These are phyloP conservation scores for Pachyramphus minor DNA, from an alignment of 2,113 vertebrate genomes.

Conservation along the genomic window DNA sequence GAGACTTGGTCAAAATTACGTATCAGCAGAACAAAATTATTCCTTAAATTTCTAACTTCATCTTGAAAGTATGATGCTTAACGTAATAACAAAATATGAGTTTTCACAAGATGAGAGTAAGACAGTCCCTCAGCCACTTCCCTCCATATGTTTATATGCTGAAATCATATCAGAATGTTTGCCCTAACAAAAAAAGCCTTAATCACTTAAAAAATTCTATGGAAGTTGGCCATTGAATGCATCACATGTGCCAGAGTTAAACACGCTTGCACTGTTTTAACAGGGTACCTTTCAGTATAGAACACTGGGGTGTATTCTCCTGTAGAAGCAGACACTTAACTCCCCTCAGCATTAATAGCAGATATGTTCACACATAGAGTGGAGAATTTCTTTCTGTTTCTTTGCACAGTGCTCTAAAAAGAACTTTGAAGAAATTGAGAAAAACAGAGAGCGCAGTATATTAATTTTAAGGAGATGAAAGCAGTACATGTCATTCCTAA, in stretches of 20 bases:
- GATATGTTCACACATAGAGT: constrained; percentile 7
- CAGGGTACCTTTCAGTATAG: constrained; percentile 57
- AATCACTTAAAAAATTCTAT: constrained; percentile 15
- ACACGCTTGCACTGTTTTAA: constrained; percentile 55
- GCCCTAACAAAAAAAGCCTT: background rate
- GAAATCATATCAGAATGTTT: constrained; percentile 37
- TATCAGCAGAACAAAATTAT: background rate
- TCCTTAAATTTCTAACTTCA: background rate
- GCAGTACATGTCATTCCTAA: constrained; percentile 60
- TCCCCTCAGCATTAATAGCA: constrained; percentile 64
- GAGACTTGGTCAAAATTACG: background rate
- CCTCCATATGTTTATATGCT: background rate
- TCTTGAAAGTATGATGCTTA: background rate
- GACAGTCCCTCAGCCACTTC: background rate
- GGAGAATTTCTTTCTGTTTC: constrained; percentile 67
- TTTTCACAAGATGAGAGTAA: background rate
- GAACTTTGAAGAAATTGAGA: constrained; percentile 64
- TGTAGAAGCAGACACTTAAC: constrained; percentile 65
- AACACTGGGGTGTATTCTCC: constrained; percentile 53
- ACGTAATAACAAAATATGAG: background rate
- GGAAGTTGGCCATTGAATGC: constrained; percentile 49
- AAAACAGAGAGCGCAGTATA: constrained; percentile 55
- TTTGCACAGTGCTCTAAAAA: constrained; percentile 57
- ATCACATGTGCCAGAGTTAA: constrained; percentile 55
- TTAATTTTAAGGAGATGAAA: constrained; percentile 73